These are phyloP conservation scores for Lophius americanus DNA, from an alignment of 2,797 vertebrate genomes.

Conservation along the genomic window DNA sequence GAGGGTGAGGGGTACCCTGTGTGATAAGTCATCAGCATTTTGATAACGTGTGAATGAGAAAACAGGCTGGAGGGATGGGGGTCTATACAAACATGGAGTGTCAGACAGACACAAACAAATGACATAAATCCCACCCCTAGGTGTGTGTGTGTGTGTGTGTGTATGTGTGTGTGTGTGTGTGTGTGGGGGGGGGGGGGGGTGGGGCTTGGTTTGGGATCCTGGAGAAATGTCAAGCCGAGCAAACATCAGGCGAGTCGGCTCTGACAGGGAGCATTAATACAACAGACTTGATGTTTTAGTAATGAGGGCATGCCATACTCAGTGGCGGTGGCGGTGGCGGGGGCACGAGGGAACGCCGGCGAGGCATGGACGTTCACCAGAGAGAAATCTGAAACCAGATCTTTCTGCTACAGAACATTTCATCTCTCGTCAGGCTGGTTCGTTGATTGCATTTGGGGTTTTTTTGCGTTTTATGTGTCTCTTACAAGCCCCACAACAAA, in stretches of 20 bases:
- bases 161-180: no score
- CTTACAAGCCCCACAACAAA: no score
- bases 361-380: slow-evolving; percentile 30
- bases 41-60: no score
- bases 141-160: no score
- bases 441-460: no score
- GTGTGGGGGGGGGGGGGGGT: slow-evolving; percentile 9
- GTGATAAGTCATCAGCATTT: no score
- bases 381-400: neutral
- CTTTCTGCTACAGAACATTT: neutral
- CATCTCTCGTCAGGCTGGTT: no score
- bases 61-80: neutral
- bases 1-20: no score
- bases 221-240: slow-evolving; percentile 70
- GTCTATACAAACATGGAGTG: slow-evolving; percentile 22
- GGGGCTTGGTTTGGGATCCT: slow-evolving; percentile 43
- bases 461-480: neutral
- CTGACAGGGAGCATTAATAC: slow-evolving; percentile 67
- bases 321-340: slow-evolving; percentile 37
- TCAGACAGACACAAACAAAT: slow-evolving; percentile 28
- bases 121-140: slow-evolving; percentile 34
- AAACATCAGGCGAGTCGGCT: slow-evolving; percentile 63
- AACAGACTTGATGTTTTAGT: slow-evolving; percentile 69
- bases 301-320: slow-evolving; percentile 61
- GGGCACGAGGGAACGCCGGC: slow-evolving; percentile 38